Evolutionary conservation across 2,888 invertebrate genomes (phyloP).

Genomic region (Onthophagus sagittarius): DNA sequence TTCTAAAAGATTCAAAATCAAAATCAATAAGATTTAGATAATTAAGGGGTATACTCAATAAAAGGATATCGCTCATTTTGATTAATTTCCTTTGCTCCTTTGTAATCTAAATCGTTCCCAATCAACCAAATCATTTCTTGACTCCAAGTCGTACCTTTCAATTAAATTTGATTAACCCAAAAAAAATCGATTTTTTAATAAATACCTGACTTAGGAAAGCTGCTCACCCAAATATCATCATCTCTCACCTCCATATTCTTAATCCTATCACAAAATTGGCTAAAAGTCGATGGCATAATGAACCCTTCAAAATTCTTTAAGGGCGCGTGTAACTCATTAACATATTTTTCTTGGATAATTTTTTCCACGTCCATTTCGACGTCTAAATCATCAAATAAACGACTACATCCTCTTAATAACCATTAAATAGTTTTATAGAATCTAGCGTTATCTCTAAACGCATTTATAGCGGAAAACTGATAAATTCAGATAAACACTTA

Average conservation of each 20-base stretch:
- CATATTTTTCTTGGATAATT: not conserved
- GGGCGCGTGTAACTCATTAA: not conserved
- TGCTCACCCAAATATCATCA: constrained; percentile 51
- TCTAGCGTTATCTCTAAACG: no score
- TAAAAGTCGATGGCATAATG: constrained; percentile 2
- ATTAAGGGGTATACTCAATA: constrained; percentile 55
- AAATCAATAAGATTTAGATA: not conserved
- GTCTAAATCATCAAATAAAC: no score
- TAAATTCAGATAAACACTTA: no score
- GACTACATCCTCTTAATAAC: no score
- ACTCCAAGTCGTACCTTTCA: constrained; percentile 67
- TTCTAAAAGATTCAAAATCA: constrained; percentile 10
- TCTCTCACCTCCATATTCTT: constrained; percentile 47
- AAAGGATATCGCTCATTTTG: constrained; percentile 66
- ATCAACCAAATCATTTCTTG: constrained; percentile 68
- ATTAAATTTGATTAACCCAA: constrained; percentile 21
- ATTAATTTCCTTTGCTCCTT: constrained; percentile 51
- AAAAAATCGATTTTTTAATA: not conserved
- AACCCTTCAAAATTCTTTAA: constrained; percentile 5
- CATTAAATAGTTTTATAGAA: no score
- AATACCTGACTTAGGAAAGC: constrained; percentile 52
- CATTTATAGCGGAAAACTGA: no score
- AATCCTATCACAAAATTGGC: constrained; percentile 33
- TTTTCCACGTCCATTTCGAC: not conserved
- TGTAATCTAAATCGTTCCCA: constrained; percentile 56